phyloP scores from a whole-genome alignment of 2,888 invertebrate species.

The Ornithoptera priamus region DNA sequence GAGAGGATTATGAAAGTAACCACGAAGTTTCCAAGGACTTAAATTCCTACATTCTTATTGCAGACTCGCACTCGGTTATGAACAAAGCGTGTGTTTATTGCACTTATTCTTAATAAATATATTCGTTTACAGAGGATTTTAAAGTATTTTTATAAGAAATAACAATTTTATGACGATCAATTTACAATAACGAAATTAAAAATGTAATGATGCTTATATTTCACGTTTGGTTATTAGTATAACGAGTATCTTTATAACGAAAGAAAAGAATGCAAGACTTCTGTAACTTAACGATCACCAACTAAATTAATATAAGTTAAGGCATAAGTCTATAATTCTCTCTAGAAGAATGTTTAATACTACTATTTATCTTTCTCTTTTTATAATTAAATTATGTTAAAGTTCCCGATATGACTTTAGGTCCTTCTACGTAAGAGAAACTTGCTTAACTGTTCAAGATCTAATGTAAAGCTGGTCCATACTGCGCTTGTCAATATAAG shows the following conservation, averaged over 20 bases:
- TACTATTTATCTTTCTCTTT: no score
- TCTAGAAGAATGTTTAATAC: no score
- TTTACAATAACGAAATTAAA: no score
- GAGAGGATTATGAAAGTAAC: slow-evolving; percentile 41
- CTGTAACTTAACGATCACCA: no score
- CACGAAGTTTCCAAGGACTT: slow-evolving; percentile 39
- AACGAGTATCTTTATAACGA: no score
- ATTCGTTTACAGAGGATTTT: background rate
- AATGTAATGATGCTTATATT: no score
- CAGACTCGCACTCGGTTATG: background rate
- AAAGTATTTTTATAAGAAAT: background rate
- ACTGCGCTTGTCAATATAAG: background rate
- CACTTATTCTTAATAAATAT: background rate
- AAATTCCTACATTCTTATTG: slow-evolving; percentile 37
- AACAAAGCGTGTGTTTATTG: background rate
- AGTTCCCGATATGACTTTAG: background rate
- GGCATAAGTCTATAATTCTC: no score
- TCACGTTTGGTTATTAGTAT: no score
- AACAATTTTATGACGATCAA: no score
- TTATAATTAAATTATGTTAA: no score
- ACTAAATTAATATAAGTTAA: no score
- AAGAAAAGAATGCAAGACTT: no score
- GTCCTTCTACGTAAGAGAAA: background rate
- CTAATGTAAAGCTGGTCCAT: background rate
- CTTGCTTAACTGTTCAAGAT: background rate